phyloP scores from a whole-genome alignment of 2,888 invertebrate genomes.

The Erebia epiphron region DNA sequence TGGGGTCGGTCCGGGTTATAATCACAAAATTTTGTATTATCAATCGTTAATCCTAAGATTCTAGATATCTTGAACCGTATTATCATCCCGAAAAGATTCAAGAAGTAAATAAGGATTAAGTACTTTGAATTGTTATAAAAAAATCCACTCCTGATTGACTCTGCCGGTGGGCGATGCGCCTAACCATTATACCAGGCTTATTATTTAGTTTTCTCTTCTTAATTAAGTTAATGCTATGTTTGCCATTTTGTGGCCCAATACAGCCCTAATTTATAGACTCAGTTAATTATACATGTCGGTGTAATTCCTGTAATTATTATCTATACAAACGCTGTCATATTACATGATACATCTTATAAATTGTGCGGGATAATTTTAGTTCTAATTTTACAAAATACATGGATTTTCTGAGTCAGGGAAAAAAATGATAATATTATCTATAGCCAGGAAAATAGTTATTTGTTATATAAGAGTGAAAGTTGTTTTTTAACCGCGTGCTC shows the following conservation, averaged over 20 bases:
- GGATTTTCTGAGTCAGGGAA: background rate
- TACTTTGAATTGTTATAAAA: too few relatives aligned
- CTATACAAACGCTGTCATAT: slow-evolving; percentile 10
- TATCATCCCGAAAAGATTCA: too few relatives aligned
- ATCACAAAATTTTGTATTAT: too few relatives aligned
- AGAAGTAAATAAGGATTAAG: too few relatives aligned
- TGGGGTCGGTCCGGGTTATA: too few relatives aligned
- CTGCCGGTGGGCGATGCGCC: too few relatives aligned
- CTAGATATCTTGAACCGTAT: too few relatives aligned
- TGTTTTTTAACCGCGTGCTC: too few relatives aligned
- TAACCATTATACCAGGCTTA: background rate
- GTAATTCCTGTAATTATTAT: slow-evolving; percentile 3
- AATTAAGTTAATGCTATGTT: slow-evolving; percentile 61
- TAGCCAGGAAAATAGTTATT: background rate
- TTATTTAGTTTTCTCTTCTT: slow-evolving; percentile 32
- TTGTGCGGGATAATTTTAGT: slow-evolving; percentile 1
- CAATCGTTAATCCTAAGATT: too few relatives aligned
- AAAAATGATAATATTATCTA: background rate
- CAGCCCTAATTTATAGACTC: slow-evolving; percentile 14
- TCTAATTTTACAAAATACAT: background rate
- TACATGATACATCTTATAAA: background rate
- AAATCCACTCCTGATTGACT: too few relatives aligned
- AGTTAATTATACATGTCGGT: slow-evolving; percentile 13
- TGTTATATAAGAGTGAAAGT: too few relatives aligned
- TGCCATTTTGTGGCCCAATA: slow-evolving; percentile 24